These are phyloP conservation scores for Tanaodytes sp. DNA, from an alignment of 2,888 invertebrate genomes.

Conservation along the genomic window DNA sequence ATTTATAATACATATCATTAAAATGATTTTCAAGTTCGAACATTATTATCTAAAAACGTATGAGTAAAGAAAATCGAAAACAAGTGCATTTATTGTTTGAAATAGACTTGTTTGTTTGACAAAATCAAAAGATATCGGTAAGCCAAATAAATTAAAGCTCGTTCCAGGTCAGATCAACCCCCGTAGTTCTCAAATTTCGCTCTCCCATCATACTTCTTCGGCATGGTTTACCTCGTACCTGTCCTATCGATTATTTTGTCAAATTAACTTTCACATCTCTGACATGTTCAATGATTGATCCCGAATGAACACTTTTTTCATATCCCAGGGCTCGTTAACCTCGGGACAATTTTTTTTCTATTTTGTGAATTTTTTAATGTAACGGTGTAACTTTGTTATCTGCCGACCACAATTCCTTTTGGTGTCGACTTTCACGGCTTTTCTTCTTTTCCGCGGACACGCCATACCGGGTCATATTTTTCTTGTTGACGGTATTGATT, in stretches of 20 bases:
- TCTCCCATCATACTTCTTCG: slow-evolving; percentile 35
- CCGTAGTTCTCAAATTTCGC: slow-evolving; percentile 9
- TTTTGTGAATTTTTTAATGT: slow-evolving; percentile 17
- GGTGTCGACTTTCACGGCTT: slow-evolving; percentile 6
- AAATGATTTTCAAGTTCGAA: too few species aligned
- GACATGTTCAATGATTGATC: slow-evolving; percentile 37
- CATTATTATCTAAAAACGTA: too few species aligned
- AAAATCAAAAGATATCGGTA: too few species aligned
- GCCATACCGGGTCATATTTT: too few species aligned
- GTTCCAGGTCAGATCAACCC: slow-evolving; percentile 20
- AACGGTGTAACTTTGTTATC: background rate
- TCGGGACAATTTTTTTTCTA: background rate
- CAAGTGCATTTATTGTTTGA: too few species aligned
- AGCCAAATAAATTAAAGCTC: slow-evolving; percentile 20
- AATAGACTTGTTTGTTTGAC: too few species aligned
- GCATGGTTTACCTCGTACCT: slow-evolving; percentile 22
- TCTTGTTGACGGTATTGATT: slow-evolving; percentile 18
- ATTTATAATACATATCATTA: too few species aligned
- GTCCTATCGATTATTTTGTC: slow-evolving; percentile 40
- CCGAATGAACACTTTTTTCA: slow-evolving; percentile 17
- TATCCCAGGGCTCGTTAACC: slow-evolving; percentile 21
- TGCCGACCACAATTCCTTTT: background rate
- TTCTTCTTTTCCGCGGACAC: background rate
- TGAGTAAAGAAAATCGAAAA: too few species aligned
- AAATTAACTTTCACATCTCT: slow-evolving; percentile 35